Percentiles rank a stretch among this genome's conserved stretches.
These are phyloP conservation scores for Spea hammondii DNA, from an alignment of 2,797 vertebrate genomes.

Conservation along the genomic window DNA sequence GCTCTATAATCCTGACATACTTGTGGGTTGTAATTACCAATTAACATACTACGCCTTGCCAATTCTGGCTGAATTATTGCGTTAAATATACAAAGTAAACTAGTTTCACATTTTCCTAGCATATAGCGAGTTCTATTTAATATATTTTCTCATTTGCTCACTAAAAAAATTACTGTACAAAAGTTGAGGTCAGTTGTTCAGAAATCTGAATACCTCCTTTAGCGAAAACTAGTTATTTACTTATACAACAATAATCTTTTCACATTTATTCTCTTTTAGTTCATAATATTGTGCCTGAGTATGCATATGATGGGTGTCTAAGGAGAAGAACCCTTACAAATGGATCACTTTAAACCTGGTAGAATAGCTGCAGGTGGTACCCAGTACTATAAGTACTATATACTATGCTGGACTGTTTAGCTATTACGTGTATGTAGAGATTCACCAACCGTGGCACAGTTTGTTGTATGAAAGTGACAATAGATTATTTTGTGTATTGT, in stretches of 20 bases:
- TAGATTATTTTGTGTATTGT: no score
- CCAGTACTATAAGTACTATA: no score
- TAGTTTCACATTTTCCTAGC: slow-evolving; percentile 32
- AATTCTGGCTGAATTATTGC: slow-evolving; percentile 32
- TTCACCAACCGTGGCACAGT: no score
- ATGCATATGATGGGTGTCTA: no score
- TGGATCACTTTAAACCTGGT: no score
- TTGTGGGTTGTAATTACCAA: slow-evolving; percentile 40
- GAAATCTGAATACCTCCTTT: slow-evolving; percentile 14
- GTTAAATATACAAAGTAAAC: slow-evolving; percentile 34
- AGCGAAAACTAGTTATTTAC: neutral
- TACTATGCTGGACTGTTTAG: no score
- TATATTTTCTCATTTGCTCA: slow-evolving; percentile 10
- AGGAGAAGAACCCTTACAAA: no score
- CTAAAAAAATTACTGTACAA: slow-evolving; percentile 30
- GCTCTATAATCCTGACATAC: slow-evolving; percentile 41
- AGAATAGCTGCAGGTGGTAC: no score
- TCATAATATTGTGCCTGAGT: no score
- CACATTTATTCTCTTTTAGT: neutral
- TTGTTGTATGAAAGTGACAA: no score
- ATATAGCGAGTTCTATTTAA: slow-evolving; percentile 36
- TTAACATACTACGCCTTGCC: slow-evolving; percentile 36
- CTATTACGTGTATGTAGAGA: no score
- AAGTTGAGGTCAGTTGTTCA: slow-evolving; percentile 25
- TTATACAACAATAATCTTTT: slow-evolving; percentile 2